A percentile compares a stretch with the other conserved stretches of the same genome.
Conservation (phyloP, 2,888 invertebrate species). For the Hoplodrina ambigua region DNA sequence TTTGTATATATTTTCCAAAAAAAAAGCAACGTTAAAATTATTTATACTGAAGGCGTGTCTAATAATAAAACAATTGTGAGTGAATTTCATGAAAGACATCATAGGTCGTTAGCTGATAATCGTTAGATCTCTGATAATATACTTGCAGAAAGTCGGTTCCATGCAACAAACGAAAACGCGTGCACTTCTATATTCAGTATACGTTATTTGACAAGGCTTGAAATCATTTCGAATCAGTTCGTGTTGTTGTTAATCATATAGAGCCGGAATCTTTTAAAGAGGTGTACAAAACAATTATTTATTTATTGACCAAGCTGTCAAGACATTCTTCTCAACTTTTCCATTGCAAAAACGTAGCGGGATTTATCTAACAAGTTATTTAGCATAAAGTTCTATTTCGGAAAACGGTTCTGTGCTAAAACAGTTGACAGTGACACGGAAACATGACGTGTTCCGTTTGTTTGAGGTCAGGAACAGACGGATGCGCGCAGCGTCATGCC, state of each 20-base stretch:
- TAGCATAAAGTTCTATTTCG: slow-evolving; percentile 7
- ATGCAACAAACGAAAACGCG: background rate
- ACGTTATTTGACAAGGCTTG: too few relatives aligned
- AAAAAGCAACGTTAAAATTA: background rate
- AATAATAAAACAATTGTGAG: slow-evolving; percentile 22
- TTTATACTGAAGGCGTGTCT: slow-evolving; percentile 3
- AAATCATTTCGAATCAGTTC: too few relatives aligned
- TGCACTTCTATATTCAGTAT: background rate
- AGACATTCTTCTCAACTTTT: too few relatives aligned
- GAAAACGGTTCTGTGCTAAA: slow-evolving; percentile 7
- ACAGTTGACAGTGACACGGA: slow-evolving; percentile 17
- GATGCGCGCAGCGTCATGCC: background rate
- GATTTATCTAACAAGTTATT: background rate
- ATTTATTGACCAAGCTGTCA: too few relatives aligned
- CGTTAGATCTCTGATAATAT: background rate
- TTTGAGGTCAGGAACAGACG: slow-evolving; percentile 24
- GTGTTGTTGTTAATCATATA: too few relatives aligned
- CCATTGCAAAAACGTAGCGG: too few relatives aligned
- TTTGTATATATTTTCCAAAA: background rate
- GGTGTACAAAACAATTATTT: too few relatives aligned
- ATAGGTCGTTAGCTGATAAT: slow-evolving; percentile 15
- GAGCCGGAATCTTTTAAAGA: too few relatives aligned
- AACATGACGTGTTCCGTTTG: slow-evolving; percentile 21
- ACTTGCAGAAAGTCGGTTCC: background rate
- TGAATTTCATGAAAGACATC: slow-evolving; percentile 17